Evolutionary conservation across 2,888 invertebrate genomes (phyloP).

Genomic region (Noctua pronuba): DNA sequence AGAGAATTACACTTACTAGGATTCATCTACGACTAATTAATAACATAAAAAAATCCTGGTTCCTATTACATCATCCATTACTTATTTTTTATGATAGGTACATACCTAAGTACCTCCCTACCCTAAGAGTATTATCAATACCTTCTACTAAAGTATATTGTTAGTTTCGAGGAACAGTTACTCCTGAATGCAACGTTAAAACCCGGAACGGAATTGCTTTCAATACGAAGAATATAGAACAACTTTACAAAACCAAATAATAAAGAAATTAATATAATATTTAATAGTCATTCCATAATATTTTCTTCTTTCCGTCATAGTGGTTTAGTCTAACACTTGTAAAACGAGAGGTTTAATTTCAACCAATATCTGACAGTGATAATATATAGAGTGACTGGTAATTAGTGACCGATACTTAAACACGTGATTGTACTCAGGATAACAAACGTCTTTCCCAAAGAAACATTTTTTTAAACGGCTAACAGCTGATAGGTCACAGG

Average conservation of each 20-base stretch:
- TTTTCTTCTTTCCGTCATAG: background rate
- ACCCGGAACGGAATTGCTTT: conserved; percentile 6
- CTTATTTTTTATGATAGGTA: background rate
- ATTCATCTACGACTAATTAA: background rate
- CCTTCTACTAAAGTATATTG: background rate
- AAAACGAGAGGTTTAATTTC: background rate
- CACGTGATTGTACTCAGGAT: no score
- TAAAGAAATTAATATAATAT: background rate
- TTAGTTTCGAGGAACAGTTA: conserved; percentile 10
- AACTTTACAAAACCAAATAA: conserved; percentile 12
- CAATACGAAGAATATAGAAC: conserved; percentile 16
- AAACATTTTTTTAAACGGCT: no score
- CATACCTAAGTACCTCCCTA: background rate
- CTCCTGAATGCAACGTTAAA: background rate
- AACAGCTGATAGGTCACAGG: no score
- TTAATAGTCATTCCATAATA: conserved; percentile 8
- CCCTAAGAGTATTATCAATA: background rate
- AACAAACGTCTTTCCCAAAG: no score
- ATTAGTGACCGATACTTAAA: no score
- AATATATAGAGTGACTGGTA: no score
- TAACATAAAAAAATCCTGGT: background rate
- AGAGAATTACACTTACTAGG: background rate
- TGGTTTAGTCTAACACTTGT: background rate
- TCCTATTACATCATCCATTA: background rate
- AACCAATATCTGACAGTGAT: background rate